Evolutionary conservation across 2,888 invertebrate genomes (phyloP), one percentile per base, ranked within the genome.

Genomic region (Drosophila tanythrix): DNA sequence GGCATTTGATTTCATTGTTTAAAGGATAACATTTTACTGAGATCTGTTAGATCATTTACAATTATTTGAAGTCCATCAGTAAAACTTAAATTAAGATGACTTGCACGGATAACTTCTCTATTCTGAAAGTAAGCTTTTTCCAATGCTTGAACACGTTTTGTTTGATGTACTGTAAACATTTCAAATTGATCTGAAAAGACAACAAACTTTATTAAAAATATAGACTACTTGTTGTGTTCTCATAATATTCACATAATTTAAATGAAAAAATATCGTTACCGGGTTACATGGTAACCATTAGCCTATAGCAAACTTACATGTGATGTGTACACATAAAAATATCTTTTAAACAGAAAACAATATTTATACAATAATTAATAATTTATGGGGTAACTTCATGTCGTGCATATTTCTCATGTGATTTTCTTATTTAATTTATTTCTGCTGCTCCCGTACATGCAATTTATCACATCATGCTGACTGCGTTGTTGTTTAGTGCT

Each of bases 391-490:
- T 35, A 68, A 29, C n/a, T 27, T 7, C 2, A 0, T 0, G n/a
- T 40, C 25, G 13, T 11, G 35, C 29, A 36, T 35, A 13, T 35
- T 46, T 46, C 13, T 11, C 3, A 13, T 6, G 15, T 10, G 27
- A 3, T 2, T 38, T 21, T 21, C 21, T 38, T 7, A 7, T 10
- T 56, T 31, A 35, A 56, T 68, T 67, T 36, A 25, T 52, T 69
- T 67, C 60, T 50, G 46, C 57, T 58, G 38, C 51, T 46, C 51
- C 36, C 46, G 36, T 31, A 46, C 50, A 62, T 69, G 69, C 62
- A 58, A 51, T 69, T 71, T 60, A 62, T 62, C 57, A 62, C 75
- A 66, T 67, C 60, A 51, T 61, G 58, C 64, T 67, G 67, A 75
- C 60, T 43, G 25, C 56, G 56, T 56, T 65, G 59, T 56, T 66